Evolutionary conservation across 2,888 invertebrate species (phyloP).

Genomic region (Metellina segmentata): DNA sequence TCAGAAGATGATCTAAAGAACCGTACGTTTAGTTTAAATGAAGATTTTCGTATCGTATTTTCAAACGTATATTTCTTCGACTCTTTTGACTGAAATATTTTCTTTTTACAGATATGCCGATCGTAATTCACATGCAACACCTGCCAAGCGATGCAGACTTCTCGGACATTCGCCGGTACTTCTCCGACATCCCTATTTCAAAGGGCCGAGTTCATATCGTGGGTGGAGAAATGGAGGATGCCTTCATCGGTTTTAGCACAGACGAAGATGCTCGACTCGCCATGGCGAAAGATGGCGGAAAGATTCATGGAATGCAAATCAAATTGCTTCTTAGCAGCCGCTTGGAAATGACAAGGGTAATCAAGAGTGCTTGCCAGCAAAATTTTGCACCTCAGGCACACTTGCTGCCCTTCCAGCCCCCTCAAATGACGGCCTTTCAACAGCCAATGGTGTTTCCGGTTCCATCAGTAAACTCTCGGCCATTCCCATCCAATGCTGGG

Average conservation of each 20-base stretch:
- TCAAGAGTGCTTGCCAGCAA: constrained; percentile 90
- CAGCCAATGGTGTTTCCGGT: neutral
- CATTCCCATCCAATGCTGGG: neutral
- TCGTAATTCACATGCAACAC: constrained; percentile 99
- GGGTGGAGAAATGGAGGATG: constrained; percentile 99
- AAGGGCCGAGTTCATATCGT: constrained; percentile 99
- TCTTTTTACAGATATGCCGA: constrained; percentile 89
- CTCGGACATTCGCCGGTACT: constrained; percentile 97
- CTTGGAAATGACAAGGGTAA: constrained; percentile 98
- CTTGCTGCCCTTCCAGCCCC: neutral
- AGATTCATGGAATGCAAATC: constrained; percentile 93
- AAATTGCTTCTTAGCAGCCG: constrained; percentile 95
- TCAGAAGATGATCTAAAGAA: too few relatives aligned
- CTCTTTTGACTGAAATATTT: neutral
- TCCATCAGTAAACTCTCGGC: constrained; percentile 3
- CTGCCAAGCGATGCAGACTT: constrained; percentile 99
- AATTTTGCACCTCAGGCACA: constrained; percentile 59
- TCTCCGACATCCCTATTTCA: constrained; percentile 97
- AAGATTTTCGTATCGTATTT: too few relatives aligned
- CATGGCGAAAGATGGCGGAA: constrained; percentile 93
- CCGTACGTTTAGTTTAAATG: too few relatives aligned
- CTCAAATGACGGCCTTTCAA: neutral
- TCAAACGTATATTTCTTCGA: too few relatives aligned
- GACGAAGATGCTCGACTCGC: constrained; percentile 99
- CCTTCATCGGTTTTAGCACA: constrained; percentile 99